Evolutionary conservation across 2,113 vertebrate genomes (phyloP).

Genomic region (Pollimyrus isidori): DNA sequence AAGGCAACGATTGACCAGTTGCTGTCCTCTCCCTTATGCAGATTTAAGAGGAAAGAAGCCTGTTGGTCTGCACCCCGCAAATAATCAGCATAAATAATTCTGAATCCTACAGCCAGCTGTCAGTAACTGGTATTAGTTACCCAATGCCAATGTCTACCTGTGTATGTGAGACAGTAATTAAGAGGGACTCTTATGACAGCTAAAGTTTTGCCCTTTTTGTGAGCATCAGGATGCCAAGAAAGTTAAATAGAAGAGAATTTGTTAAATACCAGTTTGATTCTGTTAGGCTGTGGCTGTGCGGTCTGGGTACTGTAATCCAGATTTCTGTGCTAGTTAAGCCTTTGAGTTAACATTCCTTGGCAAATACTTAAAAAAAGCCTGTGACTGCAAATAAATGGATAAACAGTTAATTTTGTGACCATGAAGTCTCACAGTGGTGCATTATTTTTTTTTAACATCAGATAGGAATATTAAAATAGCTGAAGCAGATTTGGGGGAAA

Average conservation of each 20-base stretch:
- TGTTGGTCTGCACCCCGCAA: not conserved
- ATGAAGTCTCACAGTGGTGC: not conserved
- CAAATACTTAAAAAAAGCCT: not conserved
- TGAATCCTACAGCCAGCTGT: not conserved
- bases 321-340: not conserved
- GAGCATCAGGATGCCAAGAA: not conserved
- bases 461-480: not conserved
- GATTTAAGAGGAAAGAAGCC: not conserved
- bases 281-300: not conserved
- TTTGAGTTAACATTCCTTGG: not conserved
- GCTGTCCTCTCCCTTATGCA: not conserved
- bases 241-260: not conserved
- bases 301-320: not conserved
- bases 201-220: not conserved
- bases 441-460: not conserved
- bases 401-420: not conserved
- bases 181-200: not conserved
- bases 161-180: not conserved
- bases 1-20: not conserved
- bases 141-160: not conserved
- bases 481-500: not conserved
- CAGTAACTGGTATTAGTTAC: not conserved
- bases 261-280: not conserved
- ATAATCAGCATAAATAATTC: not conserved
- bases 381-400: not conserved